Evolutionary conservation across 2,888 invertebrate genomes (phyloP).

Genomic region (Hipparchia semele): DNA sequence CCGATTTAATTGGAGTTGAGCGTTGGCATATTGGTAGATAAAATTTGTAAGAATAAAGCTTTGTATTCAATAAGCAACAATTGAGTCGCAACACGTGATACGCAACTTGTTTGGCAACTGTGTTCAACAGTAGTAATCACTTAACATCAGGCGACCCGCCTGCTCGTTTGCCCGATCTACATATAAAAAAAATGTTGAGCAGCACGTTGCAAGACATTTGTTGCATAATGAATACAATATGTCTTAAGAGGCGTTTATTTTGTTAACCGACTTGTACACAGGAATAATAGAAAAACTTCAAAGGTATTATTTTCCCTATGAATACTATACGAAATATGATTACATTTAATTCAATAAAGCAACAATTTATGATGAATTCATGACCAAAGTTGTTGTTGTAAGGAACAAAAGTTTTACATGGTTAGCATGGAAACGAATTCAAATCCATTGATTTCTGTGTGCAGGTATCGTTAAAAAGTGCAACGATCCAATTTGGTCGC

Average conservation of each 20-base stretch:
- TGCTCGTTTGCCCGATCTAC: too few relatives aligned
- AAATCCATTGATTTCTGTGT: slow-evolving; percentile 38
- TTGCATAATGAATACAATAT: too few relatives aligned
- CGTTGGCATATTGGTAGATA: slow-evolving; percentile 3
- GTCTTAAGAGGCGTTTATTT: slow-evolving; percentile 16
- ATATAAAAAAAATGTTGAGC: too few relatives aligned
- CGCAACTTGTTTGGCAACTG: too few relatives aligned
- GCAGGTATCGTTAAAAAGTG: slow-evolving; percentile 36
- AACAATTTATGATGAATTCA: not conserved
- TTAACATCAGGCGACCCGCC: too few relatives aligned
- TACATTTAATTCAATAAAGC: not conserved
- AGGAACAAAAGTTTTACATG: not conserved
- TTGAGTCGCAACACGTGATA: too few relatives aligned
- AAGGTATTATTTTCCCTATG: slow-evolving; percentile 20
- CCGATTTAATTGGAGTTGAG: not conserved
- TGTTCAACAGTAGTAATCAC: too few relatives aligned
- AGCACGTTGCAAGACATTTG: too few relatives aligned
- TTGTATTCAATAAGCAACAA: too few relatives aligned
- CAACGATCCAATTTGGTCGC: slow-evolving; percentile 1
- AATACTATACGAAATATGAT: not conserved
- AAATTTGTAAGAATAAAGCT: slow-evolving; percentile 3
- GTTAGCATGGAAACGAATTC: not conserved
- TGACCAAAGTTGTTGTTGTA: not conserved
- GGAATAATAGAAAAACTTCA: slow-evolving; percentile 19
- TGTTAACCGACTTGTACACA: slow-evolving; percentile 28